Percentiles rank a stretch among this genome's conserved stretches.
These are phyloP conservation scores for Geophilus truncorum DNA, from an alignment of 2,888 invertebrate genomes.

Conservation along the genomic window DNA sequence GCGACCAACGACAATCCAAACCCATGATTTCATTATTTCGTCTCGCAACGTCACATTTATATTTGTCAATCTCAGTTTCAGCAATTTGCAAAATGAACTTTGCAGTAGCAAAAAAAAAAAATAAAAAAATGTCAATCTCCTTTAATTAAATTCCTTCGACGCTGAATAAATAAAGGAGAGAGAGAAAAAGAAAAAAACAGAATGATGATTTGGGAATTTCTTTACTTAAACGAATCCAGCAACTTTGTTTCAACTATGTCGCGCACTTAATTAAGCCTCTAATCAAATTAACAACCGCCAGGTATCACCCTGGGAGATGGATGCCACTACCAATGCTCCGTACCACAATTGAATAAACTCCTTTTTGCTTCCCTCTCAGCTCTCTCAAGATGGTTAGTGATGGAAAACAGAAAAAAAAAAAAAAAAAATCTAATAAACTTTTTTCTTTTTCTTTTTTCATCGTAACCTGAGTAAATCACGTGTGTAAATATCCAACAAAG, in stretches of 20 bases:
- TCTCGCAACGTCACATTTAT: neutral
- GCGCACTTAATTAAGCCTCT: neutral
- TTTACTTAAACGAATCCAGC: neutral
- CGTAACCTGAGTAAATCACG: neutral
- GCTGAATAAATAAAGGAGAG: neutral
- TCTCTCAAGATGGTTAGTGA: neutral
- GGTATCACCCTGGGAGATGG: neutral
- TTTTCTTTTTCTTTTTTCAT: too few relatives aligned
- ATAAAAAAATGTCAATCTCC: neutral
- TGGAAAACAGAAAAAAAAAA: neutral
- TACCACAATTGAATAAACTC: neutral
- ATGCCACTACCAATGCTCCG: neutral
- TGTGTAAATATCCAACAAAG: neutral
- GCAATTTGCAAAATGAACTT: neutral
- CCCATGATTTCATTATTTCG: too few relatives aligned
- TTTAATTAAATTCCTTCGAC: neutral
- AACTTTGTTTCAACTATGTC: neutral
- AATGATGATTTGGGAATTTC: neutral
- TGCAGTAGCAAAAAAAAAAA: neutral
- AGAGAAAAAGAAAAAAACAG: neutral
- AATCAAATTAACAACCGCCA: constrained; percentile 6
- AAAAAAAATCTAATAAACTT: neutral
- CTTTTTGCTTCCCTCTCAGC: neutral
- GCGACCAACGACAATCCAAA: too few relatives aligned
- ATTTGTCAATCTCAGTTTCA: neutral